phyloP scores from a whole-genome alignment of 2,113 vertebrate genomes.

The Limnothrissa miodon region DNA sequence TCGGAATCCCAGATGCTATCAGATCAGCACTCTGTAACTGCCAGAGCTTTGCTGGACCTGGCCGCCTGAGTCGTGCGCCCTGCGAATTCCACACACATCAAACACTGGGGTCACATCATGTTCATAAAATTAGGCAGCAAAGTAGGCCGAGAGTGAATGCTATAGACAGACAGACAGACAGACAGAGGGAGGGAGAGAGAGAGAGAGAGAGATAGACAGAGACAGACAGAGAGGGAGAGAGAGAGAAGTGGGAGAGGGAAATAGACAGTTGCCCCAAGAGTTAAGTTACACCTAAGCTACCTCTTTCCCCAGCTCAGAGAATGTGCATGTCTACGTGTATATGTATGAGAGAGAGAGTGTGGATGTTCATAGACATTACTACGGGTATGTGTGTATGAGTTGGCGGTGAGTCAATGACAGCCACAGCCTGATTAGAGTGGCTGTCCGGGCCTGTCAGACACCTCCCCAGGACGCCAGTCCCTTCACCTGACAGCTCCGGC shows the following conservation, averaged over 20 bases:
- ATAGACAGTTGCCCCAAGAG: background rate
- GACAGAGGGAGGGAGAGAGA: background rate
- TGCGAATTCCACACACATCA: constrained; percentile 15
- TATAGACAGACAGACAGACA: background rate
- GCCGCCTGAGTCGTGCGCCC: background rate
- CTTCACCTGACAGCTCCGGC: background rate
- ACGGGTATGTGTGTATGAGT: background rate
- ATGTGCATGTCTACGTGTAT: background rate
- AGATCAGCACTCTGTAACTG: constrained; percentile 6
- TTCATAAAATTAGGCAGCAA: constrained; percentile 27
- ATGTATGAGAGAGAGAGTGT: background rate
- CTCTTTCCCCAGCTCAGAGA: background rate
- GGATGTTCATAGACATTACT: too few relatives aligned
- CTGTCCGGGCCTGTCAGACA: background rate
- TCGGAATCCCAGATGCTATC: constrained; percentile 12
- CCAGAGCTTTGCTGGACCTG: background rate
- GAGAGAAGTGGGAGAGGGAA: too few relatives aligned
- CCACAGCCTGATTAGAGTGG: background rate
- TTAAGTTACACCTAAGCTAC: background rate
- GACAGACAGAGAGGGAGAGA: background rate
- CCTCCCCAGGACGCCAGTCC: background rate
- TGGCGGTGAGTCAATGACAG: background rate
- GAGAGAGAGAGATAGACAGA: background rate
- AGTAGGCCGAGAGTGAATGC: background rate
- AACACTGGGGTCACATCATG: background rate